Percentiles rank a stretch among this genome's conserved stretches.
Evolutionary conservation across 2,888 invertebrate species (phyloP).

Genomic region (Bombyx huttoni): DNA sequence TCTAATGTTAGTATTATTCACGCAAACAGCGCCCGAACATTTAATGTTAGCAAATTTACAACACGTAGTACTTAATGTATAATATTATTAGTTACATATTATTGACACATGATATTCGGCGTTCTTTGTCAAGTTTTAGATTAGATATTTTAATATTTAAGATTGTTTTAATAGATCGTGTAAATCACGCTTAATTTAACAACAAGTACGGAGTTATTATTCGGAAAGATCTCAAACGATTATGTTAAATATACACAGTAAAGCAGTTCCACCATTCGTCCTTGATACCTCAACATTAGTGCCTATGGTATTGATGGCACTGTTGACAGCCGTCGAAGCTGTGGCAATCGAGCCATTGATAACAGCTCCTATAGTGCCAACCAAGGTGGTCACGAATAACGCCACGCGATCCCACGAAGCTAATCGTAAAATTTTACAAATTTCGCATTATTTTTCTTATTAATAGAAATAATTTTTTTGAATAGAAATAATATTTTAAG

Average conservation of each 20-base stretch:
- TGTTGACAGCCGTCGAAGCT: conserved; percentile 44
- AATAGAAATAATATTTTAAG: too few relatives aligned
- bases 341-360: conserved; percentile 38
- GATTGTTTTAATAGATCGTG: too few relatives aligned
- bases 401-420: conserved; percentile 8
- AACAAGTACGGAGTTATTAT: too few relatives aligned
- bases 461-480: background rate
- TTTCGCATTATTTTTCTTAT: too few relatives aligned
- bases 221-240: too few relatives aligned
- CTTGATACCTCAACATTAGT: conserved; percentile 49
- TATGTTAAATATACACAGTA: too few relatives aligned
- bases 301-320: conserved; percentile 52
- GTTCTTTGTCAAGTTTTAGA: too few relatives aligned
- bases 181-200: too few relatives aligned
- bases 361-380: conserved; percentile 48
- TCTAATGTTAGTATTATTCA: too few relatives aligned
- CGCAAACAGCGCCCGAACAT: background rate
- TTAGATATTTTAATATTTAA: too few relatives aligned
- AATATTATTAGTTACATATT: background rate
- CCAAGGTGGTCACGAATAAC: conserved; percentile 13
- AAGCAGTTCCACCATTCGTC: conserved; percentile 7
- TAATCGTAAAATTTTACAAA: conserved; percentile 32
- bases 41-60: background rate
- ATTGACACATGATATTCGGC: too few relatives aligned
- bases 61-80: background rate